Evolutionary conservation across 2,797 vertebrate species (phyloP), one percentile per base, ranked within the genome.

Genomic region (Channallabes apus): DNA sequence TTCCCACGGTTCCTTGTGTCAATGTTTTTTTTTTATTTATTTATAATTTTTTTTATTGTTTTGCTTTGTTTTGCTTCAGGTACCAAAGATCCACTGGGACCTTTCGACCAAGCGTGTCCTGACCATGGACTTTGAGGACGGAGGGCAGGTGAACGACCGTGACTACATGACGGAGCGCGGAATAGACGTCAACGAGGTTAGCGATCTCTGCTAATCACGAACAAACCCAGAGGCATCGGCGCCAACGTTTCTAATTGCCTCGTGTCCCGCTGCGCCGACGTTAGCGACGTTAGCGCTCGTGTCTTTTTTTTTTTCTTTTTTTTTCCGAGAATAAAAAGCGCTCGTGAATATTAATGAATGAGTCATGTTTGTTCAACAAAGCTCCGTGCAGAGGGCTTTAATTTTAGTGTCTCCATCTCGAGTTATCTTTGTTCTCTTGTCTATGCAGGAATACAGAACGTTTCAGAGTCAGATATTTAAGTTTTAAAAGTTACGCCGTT

Each of bases 51-150:
- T 32, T n/a, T 29, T n/a, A 51, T 15, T 20, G 2, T 59, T 0
- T 61, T 73, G 7, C 11, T 67, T 3, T 15, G 56, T 80, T 79
- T 68, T 84, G 75, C 75, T 59, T 32, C 90, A 99, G 98, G 94
- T 99, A 27, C 98, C 98, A 7, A 93, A 88, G 65, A 98, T 99
- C 92, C 94, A 97, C 89, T 99, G 98, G 98, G 95, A 99, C 24
- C 92, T 99, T 76, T 98, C 97, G 73, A 98, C 97, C 56, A 97
- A 94, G 86, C 96, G 98, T 0, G 95, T 99, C 73, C 95, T 99
- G 80, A 96, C 97, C 88, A 99, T 99, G 98, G 98, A 99, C 75
- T 99, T 98, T 88, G 94, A 95, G 67, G 98, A 99, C 18, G 98
- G 98, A 0, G 98, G 98, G 3, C 97, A 99, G 90, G 97, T 98